These are phyloP conservation scores for Gordius sp. DNA, from an alignment of 2,888 invertebrate genomes.

Conservation along the genomic window DNA sequence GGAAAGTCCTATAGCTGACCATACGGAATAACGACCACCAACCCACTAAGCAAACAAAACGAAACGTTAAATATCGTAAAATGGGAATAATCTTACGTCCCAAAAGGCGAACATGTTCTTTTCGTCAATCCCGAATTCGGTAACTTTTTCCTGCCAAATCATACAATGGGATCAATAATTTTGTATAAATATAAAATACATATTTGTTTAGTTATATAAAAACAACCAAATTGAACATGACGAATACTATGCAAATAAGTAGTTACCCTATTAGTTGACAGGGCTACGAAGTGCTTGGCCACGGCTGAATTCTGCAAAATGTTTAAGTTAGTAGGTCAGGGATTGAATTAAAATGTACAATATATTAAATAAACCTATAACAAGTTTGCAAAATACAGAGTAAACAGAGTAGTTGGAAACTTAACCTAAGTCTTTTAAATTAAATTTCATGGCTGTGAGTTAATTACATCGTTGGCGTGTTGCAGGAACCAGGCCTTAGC, in stretches of 20 bases:
- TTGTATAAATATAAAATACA: slow-evolving; percentile 8
- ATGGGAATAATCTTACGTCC: slow-evolving; percentile 40
- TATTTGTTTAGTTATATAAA: too few species aligned
- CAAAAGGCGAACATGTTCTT: slow-evolving; percentile 98
- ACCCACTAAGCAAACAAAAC: slow-evolving; percentile 46
- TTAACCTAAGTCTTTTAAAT: too few species aligned
- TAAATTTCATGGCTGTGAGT: neutral
- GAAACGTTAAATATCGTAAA: neutral
- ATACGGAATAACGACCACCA: slow-evolving; percentile 78
- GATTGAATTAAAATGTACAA: too few species aligned
- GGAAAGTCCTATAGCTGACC: slow-evolving; percentile 95
- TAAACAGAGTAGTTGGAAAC: neutral
- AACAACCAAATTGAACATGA: neutral
- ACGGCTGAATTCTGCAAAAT: slow-evolving; percentile 36
- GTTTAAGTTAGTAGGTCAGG: slow-evolving; percentile 12
- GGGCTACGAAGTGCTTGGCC: slow-evolving; percentile 85
- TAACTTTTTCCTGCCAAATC: slow-evolving; percentile 42
- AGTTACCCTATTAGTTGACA: slow-evolving; percentile 59
- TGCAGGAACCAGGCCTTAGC: slow-evolving; percentile 84
- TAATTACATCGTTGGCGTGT: slow-evolving; percentile 52
- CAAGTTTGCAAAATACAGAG: slow-evolving; percentile 16
- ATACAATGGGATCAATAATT: neutral
- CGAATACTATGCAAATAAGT: neutral
- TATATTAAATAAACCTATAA: slow-evolving; percentile 15
- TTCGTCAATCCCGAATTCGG: slow-evolving; percentile 79